phyloP scores from a whole-genome alignment of 1,140 invertebrate species.

The Vollenhovia emeryi region DNA sequence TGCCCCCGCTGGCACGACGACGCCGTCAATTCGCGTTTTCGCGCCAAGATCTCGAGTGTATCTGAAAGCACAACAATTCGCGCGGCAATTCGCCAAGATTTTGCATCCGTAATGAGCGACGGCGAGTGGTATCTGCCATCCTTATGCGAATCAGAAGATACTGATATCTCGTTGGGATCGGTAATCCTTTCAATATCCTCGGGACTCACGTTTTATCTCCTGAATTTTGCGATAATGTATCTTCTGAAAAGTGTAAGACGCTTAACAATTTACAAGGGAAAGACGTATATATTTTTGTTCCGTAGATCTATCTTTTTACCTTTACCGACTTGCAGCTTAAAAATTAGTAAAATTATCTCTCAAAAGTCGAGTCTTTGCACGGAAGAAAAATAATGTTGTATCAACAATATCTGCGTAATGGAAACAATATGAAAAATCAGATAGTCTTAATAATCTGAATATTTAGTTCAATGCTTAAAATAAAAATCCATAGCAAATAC shows the following conservation, averaged over 20 bases:
- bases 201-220: neutral
- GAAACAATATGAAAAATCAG: too few species aligned
- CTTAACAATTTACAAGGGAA: neutral
- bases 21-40: conserved; percentile 36
- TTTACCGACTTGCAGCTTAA: neutral
- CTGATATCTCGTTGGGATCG: neutral
- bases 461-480: too few species aligned
- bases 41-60: conserved; percentile 12
- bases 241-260: neutral
- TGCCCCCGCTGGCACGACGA: neutral
- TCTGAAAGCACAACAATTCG: conserved; percentile 10
- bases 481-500: too few species aligned
- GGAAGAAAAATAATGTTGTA: too few species aligned
- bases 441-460: too few species aligned
- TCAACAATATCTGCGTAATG: too few species aligned
- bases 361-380: neutral
- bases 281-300: neutral
- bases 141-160: neutral
- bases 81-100: neutral
- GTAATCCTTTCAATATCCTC: neutral
- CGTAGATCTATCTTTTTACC: neutral
- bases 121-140: neutral
- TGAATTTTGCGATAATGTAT: neutral
- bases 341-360: neutral
- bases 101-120: neutral